Evolutionary conservation across 2,113 vertebrate species (phyloP), one percentile per base, ranked within the genome.

Genomic region (Lepidothrix coronata): DNA sequence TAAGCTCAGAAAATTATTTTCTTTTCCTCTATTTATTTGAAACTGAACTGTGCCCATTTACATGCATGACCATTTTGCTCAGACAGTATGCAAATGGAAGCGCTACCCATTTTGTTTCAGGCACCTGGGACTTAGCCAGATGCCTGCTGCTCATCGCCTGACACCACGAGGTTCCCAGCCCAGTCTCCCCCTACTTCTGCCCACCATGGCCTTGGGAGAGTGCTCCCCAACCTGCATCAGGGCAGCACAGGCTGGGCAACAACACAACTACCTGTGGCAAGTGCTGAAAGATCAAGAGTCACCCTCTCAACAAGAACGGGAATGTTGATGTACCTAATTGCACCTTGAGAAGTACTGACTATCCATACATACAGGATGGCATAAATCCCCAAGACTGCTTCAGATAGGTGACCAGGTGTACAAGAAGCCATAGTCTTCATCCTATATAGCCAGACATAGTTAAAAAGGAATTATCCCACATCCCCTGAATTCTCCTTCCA

Each of bases 221-320:
- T 6, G 8, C 19, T 84, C 46, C 37, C 14, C 44, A 65, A 0
- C 33, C 23, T 2, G 1, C 27, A n/a, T n/a, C 24, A 18, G 11
- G 37, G 24, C 41, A 76, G 31, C 57, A 39, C 2, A 1, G 30
- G 25, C 35, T 83, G 44, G 43, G 25, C 54, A 78, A n/a, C 54
- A 62, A 10, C 66, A 59, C 13, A n/a, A 3, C 28, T 23, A 8
- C 17, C 48, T 27, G 61, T 4, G 31, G 41, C 22, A 74, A 84
- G 24, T 24, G 55, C 16, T 87, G 68, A 37, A 58, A 81, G 12
- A 25, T 18, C 46, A 35, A 33, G 25, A 55, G 37, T 12, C 58
- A 22, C n/a, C n/a, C 9, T 81, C 63, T 65, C 9, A 1, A 28
- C 8, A 3, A n/a, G 70, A 11, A 17, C 5, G 30, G 49, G 24